phyloP scores from a whole-genome alignment of 2,797 vertebrate species.

The Prunella strophiata region DNA sequence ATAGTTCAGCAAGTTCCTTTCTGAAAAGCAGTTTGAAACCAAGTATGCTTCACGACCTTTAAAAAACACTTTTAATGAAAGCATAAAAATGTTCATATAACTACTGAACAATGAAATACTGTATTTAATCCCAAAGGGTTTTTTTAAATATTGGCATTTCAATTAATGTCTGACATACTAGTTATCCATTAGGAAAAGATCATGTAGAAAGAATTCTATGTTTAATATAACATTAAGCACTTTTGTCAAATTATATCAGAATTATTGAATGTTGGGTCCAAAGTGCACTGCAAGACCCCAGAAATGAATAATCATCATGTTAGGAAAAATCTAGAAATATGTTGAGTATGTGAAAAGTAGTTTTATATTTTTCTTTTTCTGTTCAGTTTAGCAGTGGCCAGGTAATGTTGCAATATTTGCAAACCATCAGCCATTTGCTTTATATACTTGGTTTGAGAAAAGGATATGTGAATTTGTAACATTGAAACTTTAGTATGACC shows the following conservation, averaged over 20 bases:
- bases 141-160: not conserved
- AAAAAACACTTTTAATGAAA: constrained; percentile 23
- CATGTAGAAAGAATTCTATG: not conserved
- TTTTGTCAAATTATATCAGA: constrained; percentile 24
- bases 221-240: constrained; percentile 54
- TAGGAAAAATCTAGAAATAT: constrained; percentile 43
- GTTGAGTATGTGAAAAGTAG: not conserved
- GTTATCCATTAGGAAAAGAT: constrained; percentile 63
- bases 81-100: not conserved
- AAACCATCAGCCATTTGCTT: constrained; percentile 15
- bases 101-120: constrained; percentile 3
- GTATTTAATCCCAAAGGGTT: not conserved
- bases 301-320: constrained; percentile 25
- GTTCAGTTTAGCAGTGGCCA: not conserved
- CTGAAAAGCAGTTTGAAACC: not conserved
- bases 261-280: not conserved
- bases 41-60: not conserved
- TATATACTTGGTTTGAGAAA: not conserved
- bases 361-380: not conserved
- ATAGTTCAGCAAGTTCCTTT: not conserved
- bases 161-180: constrained; percentile 8
- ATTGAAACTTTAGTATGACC: not conserved
- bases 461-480: not conserved
- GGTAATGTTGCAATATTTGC: constrained; percentile 18
- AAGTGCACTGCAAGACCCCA: not conserved